phyloP scores from a whole-genome alignment of 1,140 invertebrate genomes.

The Idris sp. region DNA sequence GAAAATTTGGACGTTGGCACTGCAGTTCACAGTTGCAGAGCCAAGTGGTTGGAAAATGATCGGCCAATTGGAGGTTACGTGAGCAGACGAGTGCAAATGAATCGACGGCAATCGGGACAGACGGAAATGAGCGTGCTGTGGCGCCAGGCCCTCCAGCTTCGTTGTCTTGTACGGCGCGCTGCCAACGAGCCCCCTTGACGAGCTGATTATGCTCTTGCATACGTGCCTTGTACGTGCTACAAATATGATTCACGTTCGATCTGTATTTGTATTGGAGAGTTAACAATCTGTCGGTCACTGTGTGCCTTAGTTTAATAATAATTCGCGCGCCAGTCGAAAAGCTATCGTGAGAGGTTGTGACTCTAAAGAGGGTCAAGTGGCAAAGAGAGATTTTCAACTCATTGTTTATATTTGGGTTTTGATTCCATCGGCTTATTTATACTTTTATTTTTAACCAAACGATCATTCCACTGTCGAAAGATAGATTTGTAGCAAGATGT shows the following conservation, averaged over 20 bases:
- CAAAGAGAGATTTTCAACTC: constrained; percentile 31
- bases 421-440: constrained; percentile 26
- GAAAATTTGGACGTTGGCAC: constrained; percentile 23
- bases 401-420: constrained; percentile 47
- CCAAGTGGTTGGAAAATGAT: constrained; percentile 54
- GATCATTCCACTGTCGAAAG: too few relatives aligned
- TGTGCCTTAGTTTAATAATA: constrained; percentile 54
- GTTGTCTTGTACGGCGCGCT: constrained; percentile 27
- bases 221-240: constrained; percentile 42
- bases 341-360: constrained; percentile 43
- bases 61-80: constrained; percentile 50
- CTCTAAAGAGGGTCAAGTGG: constrained; percentile 45
- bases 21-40: constrained; percentile 5
- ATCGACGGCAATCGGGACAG: constrained; percentile 29
- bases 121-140: constrained; percentile 52
- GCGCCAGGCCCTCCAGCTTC: constrained; percentile 33
- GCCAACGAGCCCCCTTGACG: constrained; percentile 52
- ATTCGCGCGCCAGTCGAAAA: constrained; percentile 41
- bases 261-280: constrained; percentile 49
- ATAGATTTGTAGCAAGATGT: too few relatives aligned
- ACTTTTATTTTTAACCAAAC: constrained; percentile 37
- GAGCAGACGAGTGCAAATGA: constrained; percentile 39
- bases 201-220: constrained; percentile 48
- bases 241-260: constrained; percentile 47
- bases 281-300: constrained; percentile 56